Evolutionary conservation across 2,113 vertebrate genomes (phyloP).

Genomic region (Gadus chalcogrammus): DNA sequence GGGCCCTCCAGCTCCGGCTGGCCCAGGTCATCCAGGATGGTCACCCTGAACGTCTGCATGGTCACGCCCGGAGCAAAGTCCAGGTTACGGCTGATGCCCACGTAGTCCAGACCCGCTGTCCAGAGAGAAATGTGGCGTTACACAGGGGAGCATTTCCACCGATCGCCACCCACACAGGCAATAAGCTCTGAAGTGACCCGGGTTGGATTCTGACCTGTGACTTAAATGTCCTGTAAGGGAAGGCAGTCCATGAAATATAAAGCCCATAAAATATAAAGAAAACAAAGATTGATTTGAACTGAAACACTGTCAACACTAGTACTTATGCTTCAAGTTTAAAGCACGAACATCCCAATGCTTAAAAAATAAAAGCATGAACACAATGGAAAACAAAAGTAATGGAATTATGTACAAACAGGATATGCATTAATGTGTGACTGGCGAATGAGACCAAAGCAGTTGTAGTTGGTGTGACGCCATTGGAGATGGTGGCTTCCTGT

Average conservation of each 20-base stretch:
- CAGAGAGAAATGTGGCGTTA: constrained; percentile 11
- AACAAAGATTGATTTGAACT: too few species aligned
- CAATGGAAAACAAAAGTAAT: background rate
- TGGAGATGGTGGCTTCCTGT: background rate
- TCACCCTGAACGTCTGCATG: constrained; percentile 79
- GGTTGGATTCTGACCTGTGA: too few species aligned
- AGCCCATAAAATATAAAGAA: too few species aligned
- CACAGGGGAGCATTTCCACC: background rate
- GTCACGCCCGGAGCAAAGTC: constrained; percentile 81
- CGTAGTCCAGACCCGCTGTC: constrained; percentile 80
- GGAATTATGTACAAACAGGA: background rate
- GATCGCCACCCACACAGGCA: too few species aligned
- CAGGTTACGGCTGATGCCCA: constrained; percentile 79
- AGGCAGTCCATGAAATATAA: too few species aligned
- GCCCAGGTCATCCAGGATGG: constrained; percentile 79
- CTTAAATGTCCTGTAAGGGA: too few species aligned
- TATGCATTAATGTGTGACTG: background rate
- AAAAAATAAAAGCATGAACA: too few species aligned
- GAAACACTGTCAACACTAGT: too few species aligned
- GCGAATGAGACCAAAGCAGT: background rate
- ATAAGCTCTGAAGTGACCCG: too few species aligned
- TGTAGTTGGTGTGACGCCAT: too few species aligned
- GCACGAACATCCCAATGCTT: too few species aligned
- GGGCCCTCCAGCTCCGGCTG: constrained; percentile 79
- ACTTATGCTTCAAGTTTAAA: too few species aligned